Percentiles rank a stretch among this genome's conserved stretches.
phyloP scores from a whole-genome alignment of 2,888 invertebrate species.

The Troides oblongomaculatus region DNA sequence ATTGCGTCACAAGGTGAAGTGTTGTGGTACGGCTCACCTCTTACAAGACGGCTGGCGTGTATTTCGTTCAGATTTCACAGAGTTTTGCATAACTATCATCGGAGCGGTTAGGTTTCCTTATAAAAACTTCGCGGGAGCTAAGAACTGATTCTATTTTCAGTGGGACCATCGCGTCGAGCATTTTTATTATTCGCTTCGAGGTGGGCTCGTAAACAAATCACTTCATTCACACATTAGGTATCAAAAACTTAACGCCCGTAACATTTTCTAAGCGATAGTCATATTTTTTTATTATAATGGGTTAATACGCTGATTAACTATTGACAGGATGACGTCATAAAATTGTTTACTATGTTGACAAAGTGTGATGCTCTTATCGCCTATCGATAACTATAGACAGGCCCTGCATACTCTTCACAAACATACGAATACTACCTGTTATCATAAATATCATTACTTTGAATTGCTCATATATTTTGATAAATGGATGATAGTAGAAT shows the following conservation, averaged over 20 bases:
- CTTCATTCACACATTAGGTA: constrained; percentile 46
- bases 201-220: constrained; percentile 41
- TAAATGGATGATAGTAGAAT: not conserved
- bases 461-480: not conserved
- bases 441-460: constrained; percentile 14
- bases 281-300: constrained; percentile 33
- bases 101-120: constrained; percentile 20
- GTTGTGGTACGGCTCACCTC: constrained; percentile 15
- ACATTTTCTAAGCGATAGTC: constrained; percentile 30
- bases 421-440: constrained; percentile 26
- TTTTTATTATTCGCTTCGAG: constrained; percentile 47
- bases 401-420: constrained; percentile 26
- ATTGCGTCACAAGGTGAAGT: constrained; percentile 28
- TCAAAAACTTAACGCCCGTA: constrained; percentile 12
- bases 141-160: constrained; percentile 57
- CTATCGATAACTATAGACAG: constrained; percentile 30
- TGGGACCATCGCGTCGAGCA: constrained; percentile 67
- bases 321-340: constrained; percentile 25
- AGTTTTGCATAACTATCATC: constrained; percentile 7
- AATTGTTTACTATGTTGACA: constrained; percentile 30
- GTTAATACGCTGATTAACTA: not conserved
- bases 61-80: constrained; percentile 5
- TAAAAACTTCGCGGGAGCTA: constrained; percentile 55
- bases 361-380: constrained; percentile 26
- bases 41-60: constrained; percentile 6